These are phyloP conservation scores for Camponotus pennsylvanicus DNA, from an alignment of 1,140 invertebrate genomes.

Conservation along the genomic window DNA sequence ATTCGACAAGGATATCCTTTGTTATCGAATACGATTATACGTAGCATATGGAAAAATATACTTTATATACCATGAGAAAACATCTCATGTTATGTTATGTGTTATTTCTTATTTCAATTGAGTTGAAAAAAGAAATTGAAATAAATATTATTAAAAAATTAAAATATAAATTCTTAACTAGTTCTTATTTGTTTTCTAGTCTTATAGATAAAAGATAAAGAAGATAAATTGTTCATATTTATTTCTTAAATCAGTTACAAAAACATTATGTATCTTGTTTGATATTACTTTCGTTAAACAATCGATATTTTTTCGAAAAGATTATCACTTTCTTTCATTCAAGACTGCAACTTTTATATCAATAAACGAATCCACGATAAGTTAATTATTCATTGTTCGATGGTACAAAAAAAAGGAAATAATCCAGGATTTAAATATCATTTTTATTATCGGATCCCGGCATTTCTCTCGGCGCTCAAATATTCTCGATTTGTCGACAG, in stretches of 20 bases:
- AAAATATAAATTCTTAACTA: too few relatives aligned
- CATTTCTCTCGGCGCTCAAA: background rate
- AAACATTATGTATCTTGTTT: background rate
- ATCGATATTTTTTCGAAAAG: too few relatives aligned
- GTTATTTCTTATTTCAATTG: background rate
- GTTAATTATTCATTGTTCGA: background rate
- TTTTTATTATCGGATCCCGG: background rate
- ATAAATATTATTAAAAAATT: background rate
- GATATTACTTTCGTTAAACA: too few relatives aligned
- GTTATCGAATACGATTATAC: background rate
- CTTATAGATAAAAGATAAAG: background rate
- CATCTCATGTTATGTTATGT: background rate
- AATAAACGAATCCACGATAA: background rate
- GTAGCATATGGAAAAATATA: background rate
- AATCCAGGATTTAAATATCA: background rate
- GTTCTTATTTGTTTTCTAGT: background rate
- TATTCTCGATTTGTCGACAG: background rate
- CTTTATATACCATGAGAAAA: background rate
- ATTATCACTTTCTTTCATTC: too few relatives aligned
- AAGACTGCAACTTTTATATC: background rate
- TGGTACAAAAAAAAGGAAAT: background rate
- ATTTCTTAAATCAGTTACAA: background rate
- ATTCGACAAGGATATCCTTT: background rate
- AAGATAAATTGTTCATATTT: background rate
- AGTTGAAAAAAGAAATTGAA: background rate